Evolutionary conservation across 2,888 invertebrate species (phyloP).

Genomic region (Drosophila buzzatii): DNA sequence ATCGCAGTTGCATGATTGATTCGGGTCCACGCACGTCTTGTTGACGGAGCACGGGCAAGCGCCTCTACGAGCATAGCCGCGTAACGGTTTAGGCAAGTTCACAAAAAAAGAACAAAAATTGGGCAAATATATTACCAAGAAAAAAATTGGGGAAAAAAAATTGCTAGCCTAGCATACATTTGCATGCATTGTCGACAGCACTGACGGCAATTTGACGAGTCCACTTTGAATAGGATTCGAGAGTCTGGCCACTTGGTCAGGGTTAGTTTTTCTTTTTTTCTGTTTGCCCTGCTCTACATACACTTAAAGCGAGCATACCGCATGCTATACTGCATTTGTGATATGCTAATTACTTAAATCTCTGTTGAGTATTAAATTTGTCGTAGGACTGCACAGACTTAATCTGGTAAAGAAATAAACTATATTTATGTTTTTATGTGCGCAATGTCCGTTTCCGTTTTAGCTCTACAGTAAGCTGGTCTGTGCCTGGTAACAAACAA

Average conservation of each 20-base stretch:
- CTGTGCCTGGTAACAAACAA: constrained; percentile 44
- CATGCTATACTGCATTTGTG: neutral
- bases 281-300: neutral
- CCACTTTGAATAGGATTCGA: constrained; percentile 39
- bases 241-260: neutral
- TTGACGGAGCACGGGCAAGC: constrained; percentile 92
- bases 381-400: neutral
- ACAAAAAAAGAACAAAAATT: constrained; percentile 36
- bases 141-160: constrained; percentile 41
- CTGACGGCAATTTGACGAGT: constrained; percentile 68
- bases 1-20: constrained; percentile 96
- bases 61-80: constrained; percentile 86
- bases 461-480: constrained; percentile 34
- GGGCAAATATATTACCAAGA: constrained; percentile 51
- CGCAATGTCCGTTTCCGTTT: constrained; percentile 72
- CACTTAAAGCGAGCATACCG: constrained; percentile 25
- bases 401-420: neutral
- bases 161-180: constrained; percentile 57
- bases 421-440: constrained; percentile 19
- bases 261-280: neutral
- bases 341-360: neutral
- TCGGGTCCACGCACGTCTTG: constrained; percentile 92
- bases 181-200: constrained; percentile 65
- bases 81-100: constrained; percentile 2
- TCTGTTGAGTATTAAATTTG: neutral